Base-by-base conservation (phyloP, 2,797 vertebrate genomes). In the Melanotaenia pygmaea region DNA sequence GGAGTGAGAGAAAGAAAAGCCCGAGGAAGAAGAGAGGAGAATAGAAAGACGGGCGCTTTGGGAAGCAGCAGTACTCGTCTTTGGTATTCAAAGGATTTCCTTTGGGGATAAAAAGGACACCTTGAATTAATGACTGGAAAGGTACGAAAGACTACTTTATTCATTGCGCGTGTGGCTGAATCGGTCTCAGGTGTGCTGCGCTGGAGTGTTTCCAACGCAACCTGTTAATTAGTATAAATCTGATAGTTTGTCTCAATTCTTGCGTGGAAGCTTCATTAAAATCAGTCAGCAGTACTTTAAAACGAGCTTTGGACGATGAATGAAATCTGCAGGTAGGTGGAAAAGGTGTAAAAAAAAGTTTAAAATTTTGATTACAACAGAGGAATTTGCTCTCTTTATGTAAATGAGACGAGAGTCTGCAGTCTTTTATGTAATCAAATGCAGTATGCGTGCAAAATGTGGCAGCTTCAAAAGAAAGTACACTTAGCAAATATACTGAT, bases 121-220 rank as follows among this genome's bases (percentile, higher is more conserved):
- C 53, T 78, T 70, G 77, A 77, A 77, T 91, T 83, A 87, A 91
- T 91, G 89, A 81, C 80, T 74, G 84, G 67, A 89, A 81, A 91
- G 92, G 91, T 92, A 90, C 47, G 90, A 74, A 63, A 61, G 60
- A 34, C 70, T 20, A 72, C 86, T 87, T 81, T 76, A 86, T 91
- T 83, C 83, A 75, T 66, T 63, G 58, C 59, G 62, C 50, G 58
- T 14, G 45, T n/a, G 20, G 45, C 45, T n/a, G 64, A 68, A 59
- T 56, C 38, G n/a, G 57, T 61, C 79, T 82, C 81, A 85, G 85
- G 86, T 87, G 87, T 45, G 72, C 74, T 30, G 53, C 51, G 54
- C 13, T 30, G 59, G 67, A 68, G 58, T 20, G 58, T 35, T 47
- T 47, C 67, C 47, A 32, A 58, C 28, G 32, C 70, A 53, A 26